These are phyloP conservation scores for Scolopax rusticola DNA, from an alignment of 2,797 vertebrate species.

Conservation along the genomic window DNA sequence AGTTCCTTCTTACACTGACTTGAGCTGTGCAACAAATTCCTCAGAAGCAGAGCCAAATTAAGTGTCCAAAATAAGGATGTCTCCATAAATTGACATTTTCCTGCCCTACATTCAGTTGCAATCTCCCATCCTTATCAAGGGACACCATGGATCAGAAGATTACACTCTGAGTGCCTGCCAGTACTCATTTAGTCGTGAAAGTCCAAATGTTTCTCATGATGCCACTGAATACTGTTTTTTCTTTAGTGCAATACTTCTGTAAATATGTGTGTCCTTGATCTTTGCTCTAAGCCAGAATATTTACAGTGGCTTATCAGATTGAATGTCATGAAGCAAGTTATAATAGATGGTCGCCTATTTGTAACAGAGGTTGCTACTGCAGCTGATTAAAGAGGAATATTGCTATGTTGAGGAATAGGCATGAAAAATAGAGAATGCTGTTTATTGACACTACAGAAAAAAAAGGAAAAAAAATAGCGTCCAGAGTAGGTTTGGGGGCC, in stretches of 20 bases:
- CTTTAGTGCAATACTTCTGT: background rate
- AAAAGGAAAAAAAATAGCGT: background rate
- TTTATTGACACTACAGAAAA: background rate
- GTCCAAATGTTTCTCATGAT: background rate
- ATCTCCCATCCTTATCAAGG: background rate
- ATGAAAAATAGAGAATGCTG: background rate
- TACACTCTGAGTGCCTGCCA: background rate
- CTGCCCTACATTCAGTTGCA: background rate
- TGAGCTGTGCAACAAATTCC: background rate
- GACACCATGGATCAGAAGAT: background rate
- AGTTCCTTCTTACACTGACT: background rate
- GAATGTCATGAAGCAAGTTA: background rate
- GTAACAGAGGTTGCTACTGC: background rate
- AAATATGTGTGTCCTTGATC: background rate
- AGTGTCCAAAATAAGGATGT: background rate
- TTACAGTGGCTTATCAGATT: background rate
- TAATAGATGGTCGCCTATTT: background rate
- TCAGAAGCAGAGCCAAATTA: slow-evolving; percentile 1
- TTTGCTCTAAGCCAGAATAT: background rate
- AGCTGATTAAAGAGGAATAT: background rate
- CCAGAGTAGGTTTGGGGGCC: background rate
- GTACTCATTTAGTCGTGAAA: background rate
- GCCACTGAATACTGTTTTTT: background rate
- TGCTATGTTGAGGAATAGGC: background rate
- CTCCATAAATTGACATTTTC: slow-evolving; percentile 13